Percentiles rank a stretch among this genome's conserved stretches.
Evolutionary conservation across 2,113 vertebrate species (phyloP).

Genomic region (Eulemur rufifrons): DNA sequence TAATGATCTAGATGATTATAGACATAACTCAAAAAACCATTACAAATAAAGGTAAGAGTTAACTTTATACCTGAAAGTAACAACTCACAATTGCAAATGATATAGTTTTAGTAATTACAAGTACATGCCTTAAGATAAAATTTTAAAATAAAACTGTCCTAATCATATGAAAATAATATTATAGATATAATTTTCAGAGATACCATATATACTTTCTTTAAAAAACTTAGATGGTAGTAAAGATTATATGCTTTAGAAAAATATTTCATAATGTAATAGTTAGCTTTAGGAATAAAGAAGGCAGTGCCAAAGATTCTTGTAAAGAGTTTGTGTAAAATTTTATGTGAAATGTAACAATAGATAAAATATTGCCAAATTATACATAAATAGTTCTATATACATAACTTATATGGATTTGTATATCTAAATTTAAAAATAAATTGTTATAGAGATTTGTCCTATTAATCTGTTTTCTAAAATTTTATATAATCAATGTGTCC

Average conservation of each 20-base stretch:
- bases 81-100: not conserved
- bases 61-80: not conserved
- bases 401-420: not conserved
- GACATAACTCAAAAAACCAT: not conserved
- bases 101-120: not conserved
- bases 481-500: not conserved
- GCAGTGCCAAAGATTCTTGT: not conserved
- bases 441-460: not conserved
- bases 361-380: not conserved
- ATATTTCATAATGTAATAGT: not conserved
- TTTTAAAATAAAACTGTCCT: not conserved
- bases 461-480: not conserved
- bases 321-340: not conserved
- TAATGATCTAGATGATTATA: not conserved
- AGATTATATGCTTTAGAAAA: not conserved
- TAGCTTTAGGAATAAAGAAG: not conserved
- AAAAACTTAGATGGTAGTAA: not conserved
- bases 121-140: not conserved
- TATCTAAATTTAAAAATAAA: not conserved
- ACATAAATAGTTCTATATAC: not conserved
- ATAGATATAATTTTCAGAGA: not conserved
- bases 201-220: not conserved
- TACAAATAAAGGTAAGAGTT: not conserved
- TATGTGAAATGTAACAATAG: not conserved
- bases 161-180: not conserved